Evolutionary conservation across 2,113 vertebrate genomes (phyloP).

Genomic region (Bujurquina vittata): DNA sequence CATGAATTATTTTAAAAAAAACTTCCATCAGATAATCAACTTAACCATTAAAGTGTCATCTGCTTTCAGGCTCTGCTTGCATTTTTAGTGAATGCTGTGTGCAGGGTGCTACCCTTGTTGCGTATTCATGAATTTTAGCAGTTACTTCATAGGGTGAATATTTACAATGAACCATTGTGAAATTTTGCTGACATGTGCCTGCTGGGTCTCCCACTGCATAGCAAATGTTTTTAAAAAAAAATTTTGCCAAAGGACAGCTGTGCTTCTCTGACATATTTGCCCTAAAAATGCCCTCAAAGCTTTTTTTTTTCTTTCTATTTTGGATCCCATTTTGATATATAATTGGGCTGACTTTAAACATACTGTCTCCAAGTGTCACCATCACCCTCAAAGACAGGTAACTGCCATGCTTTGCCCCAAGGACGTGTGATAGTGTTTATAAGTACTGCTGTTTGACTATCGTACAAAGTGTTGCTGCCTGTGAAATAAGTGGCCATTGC

Average conservation of each 20-base stretch:
- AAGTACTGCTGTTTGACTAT: neutral
- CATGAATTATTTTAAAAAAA: slow-evolving; percentile 37
- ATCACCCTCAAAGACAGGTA: neutral
- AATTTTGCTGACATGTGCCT: slow-evolving; percentile 66
- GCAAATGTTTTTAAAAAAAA: slow-evolving; percentile 7
- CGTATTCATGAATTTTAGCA: slow-evolving; percentile 51
- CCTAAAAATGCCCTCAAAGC: neutral
- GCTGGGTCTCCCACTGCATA: slow-evolving; percentile 45
- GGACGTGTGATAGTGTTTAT: neutral
- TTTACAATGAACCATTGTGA: slow-evolving; percentile 63
- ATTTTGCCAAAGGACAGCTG: neutral
- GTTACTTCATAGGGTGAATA: slow-evolving; percentile 49
- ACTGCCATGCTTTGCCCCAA: neutral
- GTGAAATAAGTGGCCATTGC: neutral
- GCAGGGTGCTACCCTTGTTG: slow-evolving; percentile 4
- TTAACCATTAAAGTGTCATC: neutral
- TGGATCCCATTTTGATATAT: neutral
- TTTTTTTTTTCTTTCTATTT: neutral
- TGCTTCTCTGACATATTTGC: neutral
- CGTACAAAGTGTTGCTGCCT: neutral
- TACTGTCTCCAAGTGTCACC: neutral
- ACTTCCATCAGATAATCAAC: slow-evolving; percentile 9
- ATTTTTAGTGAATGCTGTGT: neutral
- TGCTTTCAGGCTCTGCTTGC: neutral
- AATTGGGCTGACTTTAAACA: slow-evolving; percentile 3